Conservation (phyloP, 2,888 invertebrate genomes). For the Carcina quercana region DNA sequence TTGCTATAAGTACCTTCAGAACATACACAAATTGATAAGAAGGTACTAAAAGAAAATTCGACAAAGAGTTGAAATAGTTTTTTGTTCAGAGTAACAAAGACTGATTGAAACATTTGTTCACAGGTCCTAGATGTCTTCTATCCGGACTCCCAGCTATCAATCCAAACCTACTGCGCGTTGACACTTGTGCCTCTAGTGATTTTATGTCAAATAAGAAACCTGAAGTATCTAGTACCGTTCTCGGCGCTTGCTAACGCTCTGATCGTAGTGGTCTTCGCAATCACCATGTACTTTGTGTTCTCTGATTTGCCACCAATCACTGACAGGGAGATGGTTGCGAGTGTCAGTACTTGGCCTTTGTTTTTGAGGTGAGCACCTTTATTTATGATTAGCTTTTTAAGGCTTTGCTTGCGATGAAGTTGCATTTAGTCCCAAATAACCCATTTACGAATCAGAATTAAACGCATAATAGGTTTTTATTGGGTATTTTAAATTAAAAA, state of each 20-base stretch:
- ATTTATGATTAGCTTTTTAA: too few species aligned
- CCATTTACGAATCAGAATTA: too few species aligned
- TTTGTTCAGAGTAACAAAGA: too few species aligned
- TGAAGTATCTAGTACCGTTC: slow-evolving; percentile 91
- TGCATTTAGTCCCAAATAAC: too few species aligned
- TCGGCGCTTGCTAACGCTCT: slow-evolving; percentile 90
- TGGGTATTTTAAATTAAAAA: too few species aligned
- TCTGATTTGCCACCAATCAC: slow-evolving; percentile 51
- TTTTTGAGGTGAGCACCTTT: slow-evolving; percentile 84
- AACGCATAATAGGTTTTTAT: too few species aligned
- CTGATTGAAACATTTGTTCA: too few species aligned
- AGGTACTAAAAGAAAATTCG: too few species aligned
- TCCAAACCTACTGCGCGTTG: slow-evolving; percentile 78
- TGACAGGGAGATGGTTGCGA: slow-evolving; percentile 63
- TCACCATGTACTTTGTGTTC: slow-evolving; percentile 89
- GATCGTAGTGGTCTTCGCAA: slow-evolving; percentile 83
- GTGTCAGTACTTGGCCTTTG: slow-evolving; percentile 80
- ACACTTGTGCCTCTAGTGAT: slow-evolving; percentile 80
- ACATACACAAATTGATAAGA: too few species aligned
- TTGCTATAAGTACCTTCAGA: too few species aligned
- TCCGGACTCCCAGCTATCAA: slow-evolving; percentile 62
- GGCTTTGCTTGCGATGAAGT: too few species aligned
- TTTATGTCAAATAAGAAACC: slow-evolving; percentile 82
- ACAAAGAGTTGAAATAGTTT: too few species aligned
- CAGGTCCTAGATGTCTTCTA: slow-evolving; percentile 69